phyloP scores from a whole-genome alignment of 2,888 invertebrate species.

The Sialis fuliginosa region DNA sequence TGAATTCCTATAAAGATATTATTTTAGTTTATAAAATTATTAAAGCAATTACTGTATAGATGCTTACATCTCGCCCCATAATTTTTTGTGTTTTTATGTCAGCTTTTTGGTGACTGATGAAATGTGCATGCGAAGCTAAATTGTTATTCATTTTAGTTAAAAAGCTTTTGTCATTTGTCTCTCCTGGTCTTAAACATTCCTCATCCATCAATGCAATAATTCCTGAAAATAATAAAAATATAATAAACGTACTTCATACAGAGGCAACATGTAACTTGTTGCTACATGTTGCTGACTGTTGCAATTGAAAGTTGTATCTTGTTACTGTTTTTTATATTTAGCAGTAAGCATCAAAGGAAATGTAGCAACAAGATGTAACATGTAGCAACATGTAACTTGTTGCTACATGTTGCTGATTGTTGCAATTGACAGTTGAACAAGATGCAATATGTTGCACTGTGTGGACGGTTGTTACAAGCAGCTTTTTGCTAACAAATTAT shows the following conservation, averaged over 20 bases:
- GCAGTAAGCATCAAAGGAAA: no score
- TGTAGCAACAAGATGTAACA: no score
- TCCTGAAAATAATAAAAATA: slow-evolving; percentile 26
- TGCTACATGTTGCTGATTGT: no score
- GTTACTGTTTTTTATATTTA: no score
- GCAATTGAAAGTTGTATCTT: no score
- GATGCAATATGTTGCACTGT: no score
- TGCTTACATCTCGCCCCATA: slow-evolving; percentile 63
- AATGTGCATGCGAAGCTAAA: slow-evolving; percentile 61
- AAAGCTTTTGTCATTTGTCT: slow-evolving; percentile 65
- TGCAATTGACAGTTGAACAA: no score
- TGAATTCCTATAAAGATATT: slow-evolving; percentile 54
- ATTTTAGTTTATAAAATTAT: background rate
- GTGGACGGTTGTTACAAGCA: no score
- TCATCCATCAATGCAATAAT: slow-evolving; percentile 77
- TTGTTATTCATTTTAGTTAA: slow-evolving; percentile 61
- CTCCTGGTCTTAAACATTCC: slow-evolving; percentile 81
- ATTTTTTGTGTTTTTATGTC: slow-evolving; percentile 64
- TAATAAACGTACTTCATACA: background rate
- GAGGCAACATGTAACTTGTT: no score
- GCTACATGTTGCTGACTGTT: no score
- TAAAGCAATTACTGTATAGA: background rate
- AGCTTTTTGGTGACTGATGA: slow-evolving; percentile 64
- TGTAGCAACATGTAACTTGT: no score
- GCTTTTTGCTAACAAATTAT: no score